Conservation (phyloP, 2,888 invertebrate species). For the Plemyria rubiginata region DNA sequence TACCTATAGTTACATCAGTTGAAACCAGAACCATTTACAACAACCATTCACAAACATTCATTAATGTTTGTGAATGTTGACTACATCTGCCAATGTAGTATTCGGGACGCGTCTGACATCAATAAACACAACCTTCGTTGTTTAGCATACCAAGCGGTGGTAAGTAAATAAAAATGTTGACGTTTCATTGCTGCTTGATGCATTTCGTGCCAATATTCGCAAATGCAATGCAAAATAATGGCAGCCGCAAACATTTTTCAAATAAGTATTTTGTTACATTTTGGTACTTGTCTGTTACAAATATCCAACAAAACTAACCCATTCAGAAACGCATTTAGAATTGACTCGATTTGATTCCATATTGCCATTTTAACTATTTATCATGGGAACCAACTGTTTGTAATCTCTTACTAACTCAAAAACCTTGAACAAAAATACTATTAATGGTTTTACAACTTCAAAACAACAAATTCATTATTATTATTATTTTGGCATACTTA, state of each 20-base stretch:
- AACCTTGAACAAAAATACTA: not conserved
- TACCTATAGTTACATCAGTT: no score
- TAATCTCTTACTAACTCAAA: constrained; percentile 15
- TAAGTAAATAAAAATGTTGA: constrained; percentile 52
- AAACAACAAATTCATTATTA: not conserved
- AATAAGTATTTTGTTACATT: no score
- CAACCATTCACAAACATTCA: not conserved
- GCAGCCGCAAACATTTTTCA: no score
- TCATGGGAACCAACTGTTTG: constrained; percentile 13
- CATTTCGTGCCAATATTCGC: constrained; percentile 2
- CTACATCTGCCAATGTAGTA: constrained; percentile 49
- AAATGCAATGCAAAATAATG: no score
- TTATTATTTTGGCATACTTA: constrained; percentile 9
- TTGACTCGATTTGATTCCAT: not conserved
- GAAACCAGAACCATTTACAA: no score
- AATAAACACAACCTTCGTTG: constrained; percentile 75
- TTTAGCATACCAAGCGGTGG: constrained; percentile 55
- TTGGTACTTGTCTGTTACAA: no score
- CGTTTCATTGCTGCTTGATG: constrained; percentile 41
- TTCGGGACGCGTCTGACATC: constrained; percentile 70
- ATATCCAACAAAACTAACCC: no score
- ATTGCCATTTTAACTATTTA: not conserved
- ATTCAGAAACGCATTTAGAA: no score
- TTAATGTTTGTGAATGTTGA: constrained; percentile 41
- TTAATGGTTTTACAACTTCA: not conserved